These are phyloP conservation scores for Torymus aiolomorphi DNA, from an alignment of 2,888 invertebrate genomes.

Conservation along the genomic window DNA sequence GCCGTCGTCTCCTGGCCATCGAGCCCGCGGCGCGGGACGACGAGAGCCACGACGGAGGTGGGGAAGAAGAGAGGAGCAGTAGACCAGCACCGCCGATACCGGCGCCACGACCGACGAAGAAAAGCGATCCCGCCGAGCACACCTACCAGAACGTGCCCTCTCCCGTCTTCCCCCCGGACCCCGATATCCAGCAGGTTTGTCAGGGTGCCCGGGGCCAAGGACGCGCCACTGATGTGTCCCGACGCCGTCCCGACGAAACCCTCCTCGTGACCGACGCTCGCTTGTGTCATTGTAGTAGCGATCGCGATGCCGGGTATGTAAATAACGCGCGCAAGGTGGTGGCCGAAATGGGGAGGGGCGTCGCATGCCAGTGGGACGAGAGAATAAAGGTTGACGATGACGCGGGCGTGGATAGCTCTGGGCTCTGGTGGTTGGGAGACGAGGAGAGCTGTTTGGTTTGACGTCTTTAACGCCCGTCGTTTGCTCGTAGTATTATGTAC, in stretches of 20 bases:
- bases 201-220: constrained; percentile 13
- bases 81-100: constrained; percentile 64
- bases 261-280: not conserved
- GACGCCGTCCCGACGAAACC: no score
- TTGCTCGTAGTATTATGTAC: no score
- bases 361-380: no score
- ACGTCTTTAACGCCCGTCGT: no score
- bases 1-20: not conserved
- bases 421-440: no score
- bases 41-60: not conserved
- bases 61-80: not conserved
- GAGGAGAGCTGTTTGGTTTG: no score
- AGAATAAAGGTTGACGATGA: no score
- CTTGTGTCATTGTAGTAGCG: not conserved
- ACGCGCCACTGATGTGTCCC: no score
- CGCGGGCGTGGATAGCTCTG: no score
- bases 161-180: constrained; percentile 73
- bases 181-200: constrained; percentile 72
- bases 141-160: constrained; percentile 78
- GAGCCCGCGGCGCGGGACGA: not conserved
- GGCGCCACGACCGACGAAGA: constrained; percentile 67
- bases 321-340: no score
- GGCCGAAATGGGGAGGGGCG: no score
- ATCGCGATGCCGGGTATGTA: no score
- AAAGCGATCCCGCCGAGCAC: constrained; percentile 73